Evolutionary conservation across 2,797 vertebrate genomes (phyloP).

Genomic region (Vespertilio murinus): DNA sequence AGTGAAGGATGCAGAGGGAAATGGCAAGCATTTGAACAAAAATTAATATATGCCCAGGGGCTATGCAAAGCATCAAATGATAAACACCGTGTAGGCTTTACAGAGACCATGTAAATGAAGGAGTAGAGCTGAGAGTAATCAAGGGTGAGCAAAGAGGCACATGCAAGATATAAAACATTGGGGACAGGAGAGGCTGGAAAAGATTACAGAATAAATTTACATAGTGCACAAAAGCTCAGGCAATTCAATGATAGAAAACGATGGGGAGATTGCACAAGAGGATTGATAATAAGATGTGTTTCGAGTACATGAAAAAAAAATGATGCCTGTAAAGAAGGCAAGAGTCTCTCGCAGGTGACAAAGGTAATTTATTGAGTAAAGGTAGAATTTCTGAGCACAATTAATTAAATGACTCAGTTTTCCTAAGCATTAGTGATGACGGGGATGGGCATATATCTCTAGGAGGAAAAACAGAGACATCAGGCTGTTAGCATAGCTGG

Average conservation of each 20-base stretch:
- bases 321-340: constrained; percentile 44
- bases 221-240: constrained; percentile 49
- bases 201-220: constrained; percentile 69
- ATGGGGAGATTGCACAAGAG: constrained; percentile 62
- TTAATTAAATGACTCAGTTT: constrained; percentile 67
- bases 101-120: constrained; percentile 71
- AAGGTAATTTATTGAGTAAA: constrained; percentile 56
- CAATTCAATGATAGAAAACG: constrained; percentile 68
- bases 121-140: constrained; percentile 76
- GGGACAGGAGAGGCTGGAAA: constrained; percentile 56
- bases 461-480: constrained; percentile 6
- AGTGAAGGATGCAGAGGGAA: constrained; percentile 68
- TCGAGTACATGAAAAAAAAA: constrained; percentile 62
- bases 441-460: not conserved
- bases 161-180: constrained; percentile 74
- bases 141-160: constrained; percentile 79
- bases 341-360: constrained; percentile 51
- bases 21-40: constrained; percentile 83
- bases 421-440: constrained; percentile 28
- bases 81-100: constrained; percentile 73
- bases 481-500: constrained; percentile 5
- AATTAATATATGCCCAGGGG: constrained; percentile 83
- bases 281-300: constrained; percentile 62
- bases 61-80: constrained; percentile 77
- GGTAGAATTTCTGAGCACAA: constrained; percentile 38